Evolutionary conservation across 2,888 invertebrate genomes (phyloP).

Genomic region (Phortica okadai): DNA sequence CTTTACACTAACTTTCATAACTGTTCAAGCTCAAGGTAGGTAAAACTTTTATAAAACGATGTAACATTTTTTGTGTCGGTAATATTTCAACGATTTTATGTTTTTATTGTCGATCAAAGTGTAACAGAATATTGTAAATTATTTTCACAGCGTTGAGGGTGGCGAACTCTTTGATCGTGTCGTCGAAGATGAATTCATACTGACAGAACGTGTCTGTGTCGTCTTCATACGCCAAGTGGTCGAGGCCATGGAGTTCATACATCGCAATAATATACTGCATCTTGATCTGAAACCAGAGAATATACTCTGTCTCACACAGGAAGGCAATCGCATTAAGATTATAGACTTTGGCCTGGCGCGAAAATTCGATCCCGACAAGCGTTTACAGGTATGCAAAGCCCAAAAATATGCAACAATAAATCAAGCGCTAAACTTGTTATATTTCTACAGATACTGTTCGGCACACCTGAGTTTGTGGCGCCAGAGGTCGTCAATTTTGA

Average conservation of each 20-base stretch:
- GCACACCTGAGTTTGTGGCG: constrained; percentile 99
- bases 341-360: constrained; percentile 98
- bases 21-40: constrained; percentile 55
- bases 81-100: neutral
- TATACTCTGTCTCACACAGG: constrained; percentile 95
- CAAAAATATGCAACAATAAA: neutral
- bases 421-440: neutral
- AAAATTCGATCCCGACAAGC: constrained; percentile 93
- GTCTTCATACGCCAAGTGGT: constrained; percentile 99
- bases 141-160: constrained; percentile 89
- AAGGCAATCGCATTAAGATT: constrained; percentile 98
- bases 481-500: constrained; percentile 99
- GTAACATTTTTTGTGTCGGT: neutral
- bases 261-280: constrained; percentile 95
- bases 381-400: constrained; percentile 80
- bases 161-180: constrained; percentile 99
- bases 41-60: constrained; percentile 19
- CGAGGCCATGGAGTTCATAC: constrained; percentile 98
- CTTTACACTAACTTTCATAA: constrained; percentile 10
- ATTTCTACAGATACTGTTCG: constrained; percentile 85
- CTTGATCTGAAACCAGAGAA: constrained; percentile 99
- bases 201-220: constrained; percentile 97
- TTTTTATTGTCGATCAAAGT: neutral
- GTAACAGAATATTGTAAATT: neutral
- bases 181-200: constrained; percentile 97